Base-by-base conservation (phyloP, 2,113 vertebrate genomes). In the Urocolius indicus region DNA sequence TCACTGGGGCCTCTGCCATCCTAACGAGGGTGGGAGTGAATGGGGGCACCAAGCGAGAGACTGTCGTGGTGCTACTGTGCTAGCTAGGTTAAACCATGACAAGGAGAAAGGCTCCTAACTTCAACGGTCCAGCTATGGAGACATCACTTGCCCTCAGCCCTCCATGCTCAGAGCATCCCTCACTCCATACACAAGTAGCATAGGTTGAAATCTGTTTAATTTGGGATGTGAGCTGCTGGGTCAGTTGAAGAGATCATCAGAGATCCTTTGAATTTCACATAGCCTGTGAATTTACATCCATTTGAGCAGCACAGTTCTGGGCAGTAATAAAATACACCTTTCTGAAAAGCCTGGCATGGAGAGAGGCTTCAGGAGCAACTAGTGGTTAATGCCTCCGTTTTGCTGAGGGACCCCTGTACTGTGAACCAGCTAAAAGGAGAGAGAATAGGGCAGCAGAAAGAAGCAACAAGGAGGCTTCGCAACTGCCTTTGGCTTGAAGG, bases 381-480 rank as follows among this genome's bases (percentile, higher is more conserved):
- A 45, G 49, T 2, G 1, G 57, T 51, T 19, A 32, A 41, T 51
- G 19, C 15, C 17, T 38, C 24, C 17, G 43, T 30, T 59, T n/a
- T 72, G 24, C 52, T 26, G 45, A 11, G 52, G 43, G 75, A 55
- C 71, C 5, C 51, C 63, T 18, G 21, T 24, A 11, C 36, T 0
- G 0, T 19, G 27, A 34, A 55, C 15, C n/a, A 67, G 34, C 18
- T 48, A 10, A 63, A 29, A 21, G 27, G 43, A 57, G 34, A 75
- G 48, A 55, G 0, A 22, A 46, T 0, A 19, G 45, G 15, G 22
- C 0, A 0, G 81, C 61, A 87, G 34, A 46, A 89, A 54, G 79
- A 32, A 55, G 68, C 3, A 1, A 7, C 21, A 11, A n/a, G 51
- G 9, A 67, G 15, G 13, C 30, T 91, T 49, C 75, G 20, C 46